Evolutionary conservation across 2,888 invertebrate species (phyloP).

Genomic region (Baronia brevicornis): DNA sequence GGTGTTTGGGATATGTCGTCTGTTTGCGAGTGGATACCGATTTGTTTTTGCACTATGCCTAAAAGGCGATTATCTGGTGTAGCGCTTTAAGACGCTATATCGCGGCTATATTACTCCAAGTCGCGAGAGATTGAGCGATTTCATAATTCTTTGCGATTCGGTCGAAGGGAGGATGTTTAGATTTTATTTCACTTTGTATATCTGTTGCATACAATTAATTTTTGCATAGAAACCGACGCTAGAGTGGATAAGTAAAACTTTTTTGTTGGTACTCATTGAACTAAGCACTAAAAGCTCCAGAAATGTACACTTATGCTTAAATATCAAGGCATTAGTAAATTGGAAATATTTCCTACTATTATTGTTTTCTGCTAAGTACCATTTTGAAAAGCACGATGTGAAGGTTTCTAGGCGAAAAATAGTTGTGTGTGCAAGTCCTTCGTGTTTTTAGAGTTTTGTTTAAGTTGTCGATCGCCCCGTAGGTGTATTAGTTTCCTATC

Average conservation of each 20-base stretch:
- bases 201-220: constrained; percentile 19
- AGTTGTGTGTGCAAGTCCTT: constrained; percentile 7
- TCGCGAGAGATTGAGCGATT: constrained; percentile 17
- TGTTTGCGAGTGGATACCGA: constrained; percentile 45
- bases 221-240: constrained; percentile 1
- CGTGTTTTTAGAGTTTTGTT: constrained; percentile 10
- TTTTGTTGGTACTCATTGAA: too few species aligned
- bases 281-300: too few species aligned
- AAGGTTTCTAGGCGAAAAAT: too few species aligned
- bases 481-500: constrained; percentile 42
- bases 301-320: too few species aligned
- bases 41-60: constrained; percentile 35
- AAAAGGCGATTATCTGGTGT: constrained; percentile 18
- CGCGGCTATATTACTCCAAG: constrained; percentile 1
- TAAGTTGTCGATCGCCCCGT: constrained; percentile 29
- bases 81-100: too few species aligned
- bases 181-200: constrained; percentile 29
- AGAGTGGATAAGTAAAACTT: too few species aligned
- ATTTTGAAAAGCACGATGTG: too few species aligned
- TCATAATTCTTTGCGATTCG: constrained; percentile 17
- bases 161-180: constrained; percentile 37
- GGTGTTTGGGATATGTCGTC: constrained; percentile 71
- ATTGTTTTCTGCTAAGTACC: constrained; percentile 28
- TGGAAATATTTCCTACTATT: constrained; percentile 24
- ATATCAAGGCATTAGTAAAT: too few species aligned